Percentiles rank a stretch among this genome's conserved stretches.
Evolutionary conservation across 2,113 vertebrate genomes (phyloP).

Genomic region (mouse (Mus musculus)): GRCm39 chr7:30750001-30750500

Average conservation of each 20-base stretch:
- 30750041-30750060: conserved; percentile 67
- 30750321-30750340: conserved; percentile 13
- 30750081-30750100: not conserved
- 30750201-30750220: not conserved
- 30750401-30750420: not conserved
- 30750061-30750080: not conserved
- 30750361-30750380: not conserved
- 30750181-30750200: not conserved
- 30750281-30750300: not conserved
- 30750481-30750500: conserved; percentile 56
- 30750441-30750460: not conserved
- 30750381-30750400: not conserved
- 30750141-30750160: not conserved
- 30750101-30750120: too few relatives aligned
- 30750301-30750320: not conserved
- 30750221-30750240: not conserved
- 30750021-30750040: conserved; percentile 8
- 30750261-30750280: not conserved
- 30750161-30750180: not conserved
- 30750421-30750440: conserved; percentile 2
- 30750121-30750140: not conserved
- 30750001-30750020: not conserved
- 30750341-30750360: conserved; percentile 41
- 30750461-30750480: conserved; percentile 47
- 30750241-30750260: not conserved